Base-by-base conservation (phyloP, 2,888 invertebrate species). In the Bellardia pandia region DNA sequence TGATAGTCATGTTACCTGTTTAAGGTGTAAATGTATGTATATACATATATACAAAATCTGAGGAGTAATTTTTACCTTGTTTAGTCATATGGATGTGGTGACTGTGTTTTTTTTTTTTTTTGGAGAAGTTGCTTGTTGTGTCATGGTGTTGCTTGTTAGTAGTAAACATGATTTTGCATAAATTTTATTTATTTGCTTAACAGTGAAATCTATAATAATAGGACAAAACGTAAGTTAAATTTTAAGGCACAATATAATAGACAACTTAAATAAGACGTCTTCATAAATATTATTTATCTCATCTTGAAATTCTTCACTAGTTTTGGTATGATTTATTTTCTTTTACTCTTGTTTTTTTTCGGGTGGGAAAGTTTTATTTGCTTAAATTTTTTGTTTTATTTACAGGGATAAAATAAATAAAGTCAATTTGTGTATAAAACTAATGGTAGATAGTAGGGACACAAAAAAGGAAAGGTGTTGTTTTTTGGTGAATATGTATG, bases 101-200 rank as follows among this genome's bases (percentile, higher is more conserved):
- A 48, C 48, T 48, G 48, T 48, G 1, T 23, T 23, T 23, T 23
- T 23, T 23, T 23, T 23, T 23, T 23, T 23, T 14, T 48, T 48
- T 13, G 14, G 48, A 3, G n/a, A 48, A 13, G 48, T 14, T 48
- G 14, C 13, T 48, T 48, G 13, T 48, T 9, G 48, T 14, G 48
- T 14, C 14, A 51, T 53, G 48, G n/a, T 69, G 48, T n/a, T 69
- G 4, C 16, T 23, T 69, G 69, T 69, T 53, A 71, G 53, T 71
- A 37, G 53, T 71, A 37, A 71, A 71, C 71, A 71, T 69, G 51
- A 69, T 71, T 71, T 71, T 71, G 53, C 71, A 71, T 71, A 71
- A 71, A 53, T 71, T 71, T 53, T 11, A 71, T 69, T 53, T 68
- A 69, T 33, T 69, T 53, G 42, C 13, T 37, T 7, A 37, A 62